Evolutionary conservation across 2,797 vertebrate species (phyloP).

Genomic region (Okamejei kenojei): DNA sequence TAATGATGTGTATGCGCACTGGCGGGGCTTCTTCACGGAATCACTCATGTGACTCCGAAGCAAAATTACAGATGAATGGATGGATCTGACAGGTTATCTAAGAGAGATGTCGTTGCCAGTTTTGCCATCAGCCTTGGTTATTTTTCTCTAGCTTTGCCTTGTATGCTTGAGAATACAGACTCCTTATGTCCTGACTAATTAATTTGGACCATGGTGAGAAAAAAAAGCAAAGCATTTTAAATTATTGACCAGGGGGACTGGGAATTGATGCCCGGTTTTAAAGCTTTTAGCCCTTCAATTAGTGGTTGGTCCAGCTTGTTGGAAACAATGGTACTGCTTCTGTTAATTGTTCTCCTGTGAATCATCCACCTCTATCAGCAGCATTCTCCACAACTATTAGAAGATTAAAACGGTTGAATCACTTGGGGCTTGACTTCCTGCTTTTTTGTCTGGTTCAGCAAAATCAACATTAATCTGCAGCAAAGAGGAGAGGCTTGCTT

Average conservation of each 20-base stretch:
- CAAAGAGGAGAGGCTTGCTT: slow-evolving; percentile 1
- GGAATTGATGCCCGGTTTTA: slow-evolving; percentile 24
- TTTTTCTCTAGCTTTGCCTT: slow-evolving; percentile 12
- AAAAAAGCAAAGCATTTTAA: slow-evolving; percentile 43
- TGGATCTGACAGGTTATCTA: slow-evolving; percentile 37
- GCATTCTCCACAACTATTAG: slow-evolving; percentile 43
- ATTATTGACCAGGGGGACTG: slow-evolving; percentile 43
- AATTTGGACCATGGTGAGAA: slow-evolving; percentile 39
- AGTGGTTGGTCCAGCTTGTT: slow-evolving; percentile 40
- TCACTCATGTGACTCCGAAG: too few species aligned
- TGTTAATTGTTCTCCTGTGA: slow-evolving; percentile 49
- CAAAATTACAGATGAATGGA: slow-evolving; percentile 36
- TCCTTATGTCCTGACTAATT: slow-evolving; percentile 42
- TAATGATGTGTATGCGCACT: too few species aligned
- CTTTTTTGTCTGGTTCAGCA: background rate
- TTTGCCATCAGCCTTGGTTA: slow-evolving; percentile 14
- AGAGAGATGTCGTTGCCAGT: slow-evolving; percentile 8
- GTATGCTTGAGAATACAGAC: slow-evolving; percentile 29
- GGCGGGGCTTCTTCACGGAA: too few species aligned
- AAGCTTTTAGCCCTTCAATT: slow-evolving; percentile 31
- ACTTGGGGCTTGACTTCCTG: background rate
- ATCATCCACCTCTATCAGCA: slow-evolving; percentile 41
- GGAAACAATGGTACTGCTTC: slow-evolving; percentile 44
- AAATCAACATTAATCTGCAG: slow-evolving; percentile 7
- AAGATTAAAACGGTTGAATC: slow-evolving; percentile 42